phyloP scores from a whole-genome alignment of 2,888 invertebrate genomes.

The Sarcophaga variegata region DNA sequence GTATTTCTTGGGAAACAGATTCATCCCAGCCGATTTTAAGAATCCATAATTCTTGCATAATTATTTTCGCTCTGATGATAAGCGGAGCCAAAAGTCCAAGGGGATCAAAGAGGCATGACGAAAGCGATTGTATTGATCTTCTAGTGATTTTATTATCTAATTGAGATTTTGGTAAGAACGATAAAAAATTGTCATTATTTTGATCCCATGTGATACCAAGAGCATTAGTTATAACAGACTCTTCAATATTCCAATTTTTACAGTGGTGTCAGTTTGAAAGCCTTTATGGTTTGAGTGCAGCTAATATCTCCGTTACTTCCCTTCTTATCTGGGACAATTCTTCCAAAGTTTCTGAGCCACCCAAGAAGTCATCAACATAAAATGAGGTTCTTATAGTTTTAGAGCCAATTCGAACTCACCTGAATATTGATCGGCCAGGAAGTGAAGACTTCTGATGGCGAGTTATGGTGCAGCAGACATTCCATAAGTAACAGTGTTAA shows the following conservation, averaged over 20 bases:
- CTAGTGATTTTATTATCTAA: too few species aligned
- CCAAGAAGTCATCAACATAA: slow-evolving; percentile 45
- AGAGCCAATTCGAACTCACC: slow-evolving; percentile 43
- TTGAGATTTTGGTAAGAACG: too few species aligned
- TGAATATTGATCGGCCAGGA: slow-evolving; percentile 51
- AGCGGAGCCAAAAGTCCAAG: too few species aligned
- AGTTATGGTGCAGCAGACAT: slow-evolving; percentile 44
- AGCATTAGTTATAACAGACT: too few species aligned
- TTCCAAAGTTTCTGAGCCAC: slow-evolving; percentile 25
- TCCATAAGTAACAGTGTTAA: slow-evolving; percentile 55
- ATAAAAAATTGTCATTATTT: too few species aligned
- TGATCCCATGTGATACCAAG: too few species aligned
- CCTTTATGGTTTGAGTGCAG: neutral
- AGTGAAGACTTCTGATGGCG: slow-evolving; percentile 48
- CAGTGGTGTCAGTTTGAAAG: neutral
- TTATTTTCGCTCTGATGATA: too few species aligned
- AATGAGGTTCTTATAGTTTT: slow-evolving; percentile 19
- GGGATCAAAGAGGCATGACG: too few species aligned
- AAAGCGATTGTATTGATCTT: too few species aligned
- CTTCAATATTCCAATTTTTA: neutral
- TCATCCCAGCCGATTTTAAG: slow-evolving; percentile 40
- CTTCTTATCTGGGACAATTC: slow-evolving; percentile 9
- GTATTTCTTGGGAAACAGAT: slow-evolving; percentile 31
- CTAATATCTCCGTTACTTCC: neutral
- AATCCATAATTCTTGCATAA: too few species aligned